phyloP scores from a whole-genome alignment of 2,797 vertebrate genomes.

The Chrosomus eos region DNA sequence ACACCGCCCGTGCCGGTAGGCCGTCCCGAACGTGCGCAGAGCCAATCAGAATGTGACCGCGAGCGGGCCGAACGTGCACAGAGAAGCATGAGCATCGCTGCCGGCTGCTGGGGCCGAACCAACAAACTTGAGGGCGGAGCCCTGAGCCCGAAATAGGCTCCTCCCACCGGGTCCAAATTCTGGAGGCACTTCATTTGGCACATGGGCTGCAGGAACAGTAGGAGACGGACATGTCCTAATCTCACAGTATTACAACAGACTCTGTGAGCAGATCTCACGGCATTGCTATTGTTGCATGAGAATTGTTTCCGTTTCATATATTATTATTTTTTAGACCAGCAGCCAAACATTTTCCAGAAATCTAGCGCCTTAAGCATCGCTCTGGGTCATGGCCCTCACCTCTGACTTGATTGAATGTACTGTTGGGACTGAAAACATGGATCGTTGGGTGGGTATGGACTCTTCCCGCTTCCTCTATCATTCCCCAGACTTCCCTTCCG shows the following conservation, averaged over 20 bases:
- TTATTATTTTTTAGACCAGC: conserved; percentile 14
- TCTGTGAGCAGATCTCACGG: conserved; percentile 59
- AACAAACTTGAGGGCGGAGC: conserved; percentile 82
- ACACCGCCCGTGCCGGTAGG: conserved; percentile 61
- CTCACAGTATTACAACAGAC: conserved; percentile 23
- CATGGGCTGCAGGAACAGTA: not conserved
- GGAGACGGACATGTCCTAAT: not conserved
- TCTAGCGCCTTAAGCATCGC: conserved; percentile 76
- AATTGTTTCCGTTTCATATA: conserved; percentile 57
- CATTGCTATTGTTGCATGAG: conserved; percentile 83
- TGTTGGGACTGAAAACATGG: conserved; percentile 44
- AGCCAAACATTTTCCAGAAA: conserved; percentile 50
- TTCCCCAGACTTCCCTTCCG: conserved; percentile 26
- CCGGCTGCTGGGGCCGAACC: conserved; percentile 91
- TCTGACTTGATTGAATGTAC: conserved; percentile 55
- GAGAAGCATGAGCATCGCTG: conserved; percentile 93
- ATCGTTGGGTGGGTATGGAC: conserved; percentile 17
- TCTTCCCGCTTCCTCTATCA: conserved; percentile 1
- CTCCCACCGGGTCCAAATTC: conserved; percentile 58
- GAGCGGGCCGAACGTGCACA: conserved; percentile 80
- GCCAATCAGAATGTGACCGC: conserved; percentile 85
- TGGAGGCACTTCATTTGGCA: not conserved
- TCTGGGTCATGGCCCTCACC: conserved; percentile 42
- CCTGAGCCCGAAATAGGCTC: conserved; percentile 84
- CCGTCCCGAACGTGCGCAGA: conserved; percentile 85